Evolutionary conservation across 2,113 vertebrate species (phyloP).

Genomic region (Neotoma lepida): DNA sequence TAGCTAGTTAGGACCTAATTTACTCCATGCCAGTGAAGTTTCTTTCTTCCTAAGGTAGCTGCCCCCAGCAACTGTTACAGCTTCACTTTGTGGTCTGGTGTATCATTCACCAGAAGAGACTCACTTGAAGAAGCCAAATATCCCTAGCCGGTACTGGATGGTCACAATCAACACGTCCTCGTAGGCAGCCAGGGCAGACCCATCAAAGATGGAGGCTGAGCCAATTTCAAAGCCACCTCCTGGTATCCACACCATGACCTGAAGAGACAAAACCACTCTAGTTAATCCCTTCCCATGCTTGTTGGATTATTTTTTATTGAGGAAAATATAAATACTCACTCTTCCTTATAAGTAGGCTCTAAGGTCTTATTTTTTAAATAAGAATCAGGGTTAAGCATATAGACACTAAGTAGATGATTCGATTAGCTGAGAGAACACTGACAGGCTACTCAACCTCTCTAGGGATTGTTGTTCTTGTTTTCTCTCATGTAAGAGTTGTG

Average conservation of each 20-base stretch:
- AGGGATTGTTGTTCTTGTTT: neutral
- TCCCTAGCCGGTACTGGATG: conserved; percentile 71
- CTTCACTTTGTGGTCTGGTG: neutral
- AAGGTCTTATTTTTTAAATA: neutral
- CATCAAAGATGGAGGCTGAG: conserved; percentile 71
- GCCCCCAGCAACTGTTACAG: neutral
- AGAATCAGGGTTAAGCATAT: neutral
- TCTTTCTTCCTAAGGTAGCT: neutral
- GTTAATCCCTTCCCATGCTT: neutral
- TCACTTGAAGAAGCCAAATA: conserved; percentile 80
- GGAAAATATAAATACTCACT: neutral
- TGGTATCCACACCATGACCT: conserved; percentile 80
- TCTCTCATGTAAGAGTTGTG: neutral
- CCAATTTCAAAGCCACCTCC: conserved; percentile 65
- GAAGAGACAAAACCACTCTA: neutral
- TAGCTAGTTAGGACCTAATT: neutral
- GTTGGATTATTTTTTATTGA: neutral
- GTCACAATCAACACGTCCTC: conserved; percentile 69
- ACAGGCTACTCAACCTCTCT: neutral
- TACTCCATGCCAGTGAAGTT: neutral
- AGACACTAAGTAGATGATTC: neutral
- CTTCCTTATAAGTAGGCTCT: neutral
- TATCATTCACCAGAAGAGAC: neutral
- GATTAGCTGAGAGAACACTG: neutral
- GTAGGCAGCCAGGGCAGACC: conserved; percentile 68